These are phyloP conservation scores for Pseudonaja textilis DNA, from an alignment of 2,113 vertebrate species.

Conservation along the genomic window DNA sequence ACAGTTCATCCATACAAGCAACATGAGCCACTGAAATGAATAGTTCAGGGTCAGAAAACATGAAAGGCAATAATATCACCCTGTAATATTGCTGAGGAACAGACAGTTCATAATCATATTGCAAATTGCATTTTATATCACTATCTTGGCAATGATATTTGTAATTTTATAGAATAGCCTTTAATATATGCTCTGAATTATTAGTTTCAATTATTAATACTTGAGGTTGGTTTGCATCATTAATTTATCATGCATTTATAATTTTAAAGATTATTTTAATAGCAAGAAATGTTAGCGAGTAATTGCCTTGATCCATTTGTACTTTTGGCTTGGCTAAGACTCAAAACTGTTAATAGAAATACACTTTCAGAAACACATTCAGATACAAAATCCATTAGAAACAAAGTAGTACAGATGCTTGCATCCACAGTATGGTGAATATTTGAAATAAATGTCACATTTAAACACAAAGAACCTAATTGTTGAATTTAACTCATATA, in stretches of 20 bases:
- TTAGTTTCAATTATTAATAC: constrained; percentile 8
- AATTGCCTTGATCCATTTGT: constrained; percentile 1
- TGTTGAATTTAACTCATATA: neutral
- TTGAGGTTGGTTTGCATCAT: neutral
- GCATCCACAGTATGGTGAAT: neutral
- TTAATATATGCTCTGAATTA: neutral
- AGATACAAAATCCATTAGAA: constrained; percentile 1
- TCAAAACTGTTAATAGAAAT: neutral
- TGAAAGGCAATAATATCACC: neutral
- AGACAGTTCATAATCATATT: constrained; percentile 3
- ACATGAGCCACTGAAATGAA: neutral
- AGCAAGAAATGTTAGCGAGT: neutral
- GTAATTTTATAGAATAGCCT: neutral
- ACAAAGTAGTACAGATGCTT: neutral
- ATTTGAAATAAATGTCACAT: constrained; percentile 1
- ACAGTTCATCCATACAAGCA: neutral
- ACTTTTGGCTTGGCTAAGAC: neutral
- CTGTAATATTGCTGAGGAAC: neutral
- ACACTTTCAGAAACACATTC: neutral
- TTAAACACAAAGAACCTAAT: neutral
- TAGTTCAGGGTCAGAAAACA: neutral
- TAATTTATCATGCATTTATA: neutral
- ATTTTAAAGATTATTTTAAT: neutral
- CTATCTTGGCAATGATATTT: neutral
- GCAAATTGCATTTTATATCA: constrained; percentile 4